Conservation (phyloP, 2,888 invertebrate genomes). For the Punctoribates punctum region DNA sequence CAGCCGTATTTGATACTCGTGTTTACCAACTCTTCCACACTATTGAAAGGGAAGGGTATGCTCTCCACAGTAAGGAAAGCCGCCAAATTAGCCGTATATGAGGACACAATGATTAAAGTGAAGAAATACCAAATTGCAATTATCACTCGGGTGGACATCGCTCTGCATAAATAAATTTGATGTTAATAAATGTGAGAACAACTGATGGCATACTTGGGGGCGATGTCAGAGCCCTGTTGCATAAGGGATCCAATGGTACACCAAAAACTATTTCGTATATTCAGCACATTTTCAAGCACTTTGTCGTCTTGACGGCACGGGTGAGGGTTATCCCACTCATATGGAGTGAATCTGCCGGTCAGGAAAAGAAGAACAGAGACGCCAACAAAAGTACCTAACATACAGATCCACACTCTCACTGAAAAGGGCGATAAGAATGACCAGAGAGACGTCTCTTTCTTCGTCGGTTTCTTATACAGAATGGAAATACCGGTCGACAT, state of each 20-base stretch:
- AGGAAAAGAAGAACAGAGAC: constrained; percentile 72
- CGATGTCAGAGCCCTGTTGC: constrained; percentile 93
- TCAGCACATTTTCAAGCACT: constrained; percentile 81
- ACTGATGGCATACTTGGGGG: constrained; percentile 69
- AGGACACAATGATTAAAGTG: constrained; percentile 49
- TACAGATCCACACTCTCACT: constrained; percentile 75
- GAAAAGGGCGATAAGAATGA: constrained; percentile 90
- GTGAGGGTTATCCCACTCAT: constrained; percentile 58
- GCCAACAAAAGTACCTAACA: constrained; percentile 75
- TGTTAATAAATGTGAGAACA: too few species aligned
- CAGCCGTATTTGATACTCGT: constrained; percentile 96
- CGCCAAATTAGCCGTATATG: constrained; percentile 52
- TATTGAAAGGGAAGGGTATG: constrained; percentile 67
- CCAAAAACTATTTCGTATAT: constrained; percentile 91
- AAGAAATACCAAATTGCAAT: constrained; percentile 47
- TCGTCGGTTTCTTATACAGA: constrained; percentile 78
- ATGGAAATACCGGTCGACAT: constrained; percentile 74
- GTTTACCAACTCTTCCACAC: constrained; percentile 49
- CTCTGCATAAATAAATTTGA: constrained; percentile 52
- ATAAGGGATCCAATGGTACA: constrained; percentile 91
- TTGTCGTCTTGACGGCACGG: constrained; percentile 70
- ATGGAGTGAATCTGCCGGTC: constrained; percentile 57
- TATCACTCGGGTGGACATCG: constrained; percentile 52
- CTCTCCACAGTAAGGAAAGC: constrained; percentile 56
- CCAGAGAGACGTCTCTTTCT: constrained; percentile 79